These are phyloP conservation scores for Balearica regulorum DNA, from an alignment of 2,797 vertebrate genomes.

Conservation along the genomic window DNA sequence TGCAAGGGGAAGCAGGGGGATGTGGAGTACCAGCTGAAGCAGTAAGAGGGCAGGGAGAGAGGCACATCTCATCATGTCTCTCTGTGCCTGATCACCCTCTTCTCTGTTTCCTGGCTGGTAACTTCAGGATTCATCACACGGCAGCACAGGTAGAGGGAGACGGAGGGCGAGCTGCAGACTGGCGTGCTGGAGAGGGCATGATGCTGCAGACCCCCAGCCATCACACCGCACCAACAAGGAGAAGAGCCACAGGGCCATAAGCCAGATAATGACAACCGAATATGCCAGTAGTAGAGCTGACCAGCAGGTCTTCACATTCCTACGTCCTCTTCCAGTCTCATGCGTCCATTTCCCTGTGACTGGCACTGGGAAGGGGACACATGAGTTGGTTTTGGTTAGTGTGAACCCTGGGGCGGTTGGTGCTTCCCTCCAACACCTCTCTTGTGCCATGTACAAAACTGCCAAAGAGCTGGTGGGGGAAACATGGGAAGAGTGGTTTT, in stretches of 20 bases:
- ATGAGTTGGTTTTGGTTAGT: background rate
- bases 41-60: background rate
- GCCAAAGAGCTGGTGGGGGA: background rate
- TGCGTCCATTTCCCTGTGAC: background rate
- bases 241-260: background rate
- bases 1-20: background rate
- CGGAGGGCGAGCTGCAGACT: background rate
- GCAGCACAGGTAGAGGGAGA: background rate
- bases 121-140: background rate
- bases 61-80: background rate
- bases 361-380: background rate
- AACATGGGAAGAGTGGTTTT: accelerated
- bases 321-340: background rate
- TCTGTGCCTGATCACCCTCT: background rate
- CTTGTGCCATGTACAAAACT: accelerated
- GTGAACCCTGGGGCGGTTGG: background rate
- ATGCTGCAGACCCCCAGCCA: background rate
- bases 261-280: background rate
- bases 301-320: background rate
- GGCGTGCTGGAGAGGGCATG: background rate
- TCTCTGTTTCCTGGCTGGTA: background rate
- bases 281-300: background rate
- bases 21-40: background rate
- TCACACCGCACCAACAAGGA: background rate
- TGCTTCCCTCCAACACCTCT: background rate